Evolutionary conservation across 2,113 vertebrate genomes (phyloP).

Genomic region (Arothron firmamentum): DNA sequence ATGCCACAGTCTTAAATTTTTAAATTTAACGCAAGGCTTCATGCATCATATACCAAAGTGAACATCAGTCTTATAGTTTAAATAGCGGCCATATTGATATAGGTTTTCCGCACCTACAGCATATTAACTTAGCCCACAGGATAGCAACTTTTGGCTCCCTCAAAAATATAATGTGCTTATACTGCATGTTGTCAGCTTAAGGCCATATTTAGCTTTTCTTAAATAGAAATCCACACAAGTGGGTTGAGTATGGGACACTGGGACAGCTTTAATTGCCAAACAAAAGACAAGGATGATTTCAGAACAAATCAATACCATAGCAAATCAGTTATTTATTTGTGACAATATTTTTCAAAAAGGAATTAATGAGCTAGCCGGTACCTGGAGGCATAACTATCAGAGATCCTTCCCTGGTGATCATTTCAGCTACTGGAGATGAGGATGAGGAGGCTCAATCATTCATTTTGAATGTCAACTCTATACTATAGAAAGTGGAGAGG

Average conservation of each 20-base stretch:
- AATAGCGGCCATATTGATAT: too few relatives aligned
- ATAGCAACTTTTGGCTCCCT: background rate
- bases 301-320: constrained; percentile 71
- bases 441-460: constrained; percentile 68
- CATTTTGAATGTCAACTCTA: constrained; percentile 76
- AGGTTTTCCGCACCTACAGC: too few relatives aligned
- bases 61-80: too few relatives aligned
- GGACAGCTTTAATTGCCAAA: constrained; percentile 68
- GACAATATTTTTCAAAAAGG: constrained; percentile 66
- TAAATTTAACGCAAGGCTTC: too few relatives aligned
- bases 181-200: constrained; percentile 24
- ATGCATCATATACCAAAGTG: too few relatives aligned
- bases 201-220: constrained; percentile 41
- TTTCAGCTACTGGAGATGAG: constrained; percentile 60
- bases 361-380: constrained; percentile 72
- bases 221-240: constrained; percentile 49
- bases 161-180: constrained; percentile 8
- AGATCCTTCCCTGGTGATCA: constrained; percentile 68
- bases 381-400: constrained; percentile 68
- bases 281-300: constrained; percentile 64
- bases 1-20: background rate
- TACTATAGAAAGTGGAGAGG: constrained; percentile 62
- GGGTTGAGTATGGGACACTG: constrained; percentile 42
- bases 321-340: constrained; percentile 72
- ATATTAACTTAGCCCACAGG: too few relatives aligned